Percentiles rank a stretch among this genome's conserved stretches.
Evolutionary conservation across 2,113 vertebrate genomes (phyloP).

Genomic region (Pituophis catenifer): DNA sequence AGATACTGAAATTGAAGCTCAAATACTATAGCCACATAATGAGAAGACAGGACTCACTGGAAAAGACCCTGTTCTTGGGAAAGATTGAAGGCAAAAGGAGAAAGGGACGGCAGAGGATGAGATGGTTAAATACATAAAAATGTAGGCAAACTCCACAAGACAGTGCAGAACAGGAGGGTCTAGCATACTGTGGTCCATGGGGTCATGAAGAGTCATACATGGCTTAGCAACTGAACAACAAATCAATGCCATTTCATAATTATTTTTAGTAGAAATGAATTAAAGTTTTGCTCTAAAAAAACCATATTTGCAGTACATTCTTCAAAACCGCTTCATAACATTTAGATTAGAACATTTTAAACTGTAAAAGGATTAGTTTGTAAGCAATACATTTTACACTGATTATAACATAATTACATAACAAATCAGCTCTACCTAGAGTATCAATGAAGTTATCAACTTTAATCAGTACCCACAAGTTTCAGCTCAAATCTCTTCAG

Average conservation of each 20-base stretch:
- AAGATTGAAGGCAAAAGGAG: neutral
- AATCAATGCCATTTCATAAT: neutral
- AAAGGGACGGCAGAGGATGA: neutral
- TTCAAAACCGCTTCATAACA: neutral
- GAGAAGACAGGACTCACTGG: neutral
- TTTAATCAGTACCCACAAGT: neutral
- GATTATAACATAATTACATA: neutral
- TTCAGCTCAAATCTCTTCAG: neutral
- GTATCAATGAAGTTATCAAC: neutral
- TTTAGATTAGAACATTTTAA: neutral
- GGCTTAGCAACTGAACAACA: neutral
- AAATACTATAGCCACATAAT: neutral
- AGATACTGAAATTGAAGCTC: neutral
- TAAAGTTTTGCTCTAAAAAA: neutral
- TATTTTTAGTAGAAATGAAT: neutral
- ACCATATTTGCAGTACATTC: neutral
- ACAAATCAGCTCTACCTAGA: neutral
- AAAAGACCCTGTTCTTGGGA: neutral
- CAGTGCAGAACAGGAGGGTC: neutral
- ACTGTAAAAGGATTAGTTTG: neutral
- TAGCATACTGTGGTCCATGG: neutral
- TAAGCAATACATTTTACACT: neutral
- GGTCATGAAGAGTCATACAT: neutral
- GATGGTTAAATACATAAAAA: neutral
- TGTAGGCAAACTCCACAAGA: neutral